Conservation (phyloP, 2,113 vertebrate genomes). For the Cyanoliseus patagonus region DNA sequence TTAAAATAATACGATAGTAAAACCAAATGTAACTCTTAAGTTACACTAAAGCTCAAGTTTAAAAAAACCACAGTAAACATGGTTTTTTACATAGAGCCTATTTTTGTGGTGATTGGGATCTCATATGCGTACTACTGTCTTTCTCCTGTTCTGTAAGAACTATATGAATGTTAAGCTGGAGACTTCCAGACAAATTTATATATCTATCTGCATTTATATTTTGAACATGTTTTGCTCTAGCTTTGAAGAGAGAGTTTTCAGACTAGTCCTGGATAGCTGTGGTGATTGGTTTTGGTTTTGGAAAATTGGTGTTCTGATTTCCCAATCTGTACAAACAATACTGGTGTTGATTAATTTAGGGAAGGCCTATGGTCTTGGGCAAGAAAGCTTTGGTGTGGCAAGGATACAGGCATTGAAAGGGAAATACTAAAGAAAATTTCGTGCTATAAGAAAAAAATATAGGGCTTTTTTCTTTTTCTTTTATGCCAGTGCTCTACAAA, state of each 20-base stretch:
- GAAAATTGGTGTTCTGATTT: not conserved
- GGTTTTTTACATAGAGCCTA: not conserved
- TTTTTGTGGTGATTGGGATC: not conserved
- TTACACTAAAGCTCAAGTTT: not conserved
- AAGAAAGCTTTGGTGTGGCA: not conserved
- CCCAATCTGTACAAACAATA: not conserved
- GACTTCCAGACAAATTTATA: not conserved
- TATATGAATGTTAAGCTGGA: not conserved
- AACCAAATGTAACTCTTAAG: not conserved
- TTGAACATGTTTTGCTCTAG: not conserved
- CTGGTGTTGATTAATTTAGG: not conserved
- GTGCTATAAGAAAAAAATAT: not conserved
- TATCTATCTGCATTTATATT: not conserved
- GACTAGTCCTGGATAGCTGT: not conserved
- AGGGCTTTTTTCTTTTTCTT: not conserved
- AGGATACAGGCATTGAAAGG: not conserved
- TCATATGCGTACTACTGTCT: accelerated
- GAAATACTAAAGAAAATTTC: not conserved
- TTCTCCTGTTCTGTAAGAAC: not conserved
- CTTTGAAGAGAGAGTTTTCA: not conserved
- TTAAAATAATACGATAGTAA: not conserved
- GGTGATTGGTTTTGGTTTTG: not conserved
- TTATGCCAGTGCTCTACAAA: not conserved
- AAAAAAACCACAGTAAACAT: not conserved
- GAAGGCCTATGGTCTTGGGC: not conserved